Base-by-base conservation (phyloP, 2,888 invertebrate species). In the Polymixis lichenea region DNA sequence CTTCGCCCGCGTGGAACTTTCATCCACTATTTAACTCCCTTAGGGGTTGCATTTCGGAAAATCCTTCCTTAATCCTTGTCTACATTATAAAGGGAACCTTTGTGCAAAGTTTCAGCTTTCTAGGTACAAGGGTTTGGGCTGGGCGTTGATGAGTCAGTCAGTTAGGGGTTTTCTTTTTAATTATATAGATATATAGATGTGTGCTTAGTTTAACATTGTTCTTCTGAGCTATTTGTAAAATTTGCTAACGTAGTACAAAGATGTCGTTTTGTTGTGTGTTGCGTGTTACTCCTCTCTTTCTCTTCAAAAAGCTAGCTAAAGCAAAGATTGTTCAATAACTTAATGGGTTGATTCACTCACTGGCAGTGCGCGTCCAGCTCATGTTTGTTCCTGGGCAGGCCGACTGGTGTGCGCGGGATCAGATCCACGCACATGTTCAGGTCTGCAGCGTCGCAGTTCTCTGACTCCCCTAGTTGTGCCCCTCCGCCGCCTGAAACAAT, bases 281-380 rank as follows among this genome's bases (percentile, higher is more conserved):
- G n/a, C n/a, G n/a, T n/a, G 19, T 49, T 17, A 70, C 1, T 17
- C 28, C 19, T 43, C 2, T 53, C 13, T 28, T 28, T 28, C 17
- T 58, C 28, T 60, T 19, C 9, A 60, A 19, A 2, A 58, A 58
- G 7, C 11, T 11, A 22, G 58, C 28, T 58, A 8, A 17, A 58
- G 17, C 22, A 51, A n/a, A 32, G n/a, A 15, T 43, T 11, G n/a
- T 8, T 68, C 4, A 15, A 25, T 65, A 15, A 65, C 2, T 46
- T 13, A 56, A 69, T 55, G 1, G 17, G 6, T 25, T 19, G 3
- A n/a, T 51, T 85, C 17, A 90, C 94, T 92, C 73, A 96, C 96
- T 87, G 86, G 89, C 96, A 96, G 85, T 94, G 95, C 0, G 94
- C 93, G 71, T 96, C 96, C 19, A 96, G 89, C 79, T 96, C 95